phyloP scores from a whole-genome alignment of 1,140 invertebrate genomes.

The Anastrepha obliqua region DNA sequence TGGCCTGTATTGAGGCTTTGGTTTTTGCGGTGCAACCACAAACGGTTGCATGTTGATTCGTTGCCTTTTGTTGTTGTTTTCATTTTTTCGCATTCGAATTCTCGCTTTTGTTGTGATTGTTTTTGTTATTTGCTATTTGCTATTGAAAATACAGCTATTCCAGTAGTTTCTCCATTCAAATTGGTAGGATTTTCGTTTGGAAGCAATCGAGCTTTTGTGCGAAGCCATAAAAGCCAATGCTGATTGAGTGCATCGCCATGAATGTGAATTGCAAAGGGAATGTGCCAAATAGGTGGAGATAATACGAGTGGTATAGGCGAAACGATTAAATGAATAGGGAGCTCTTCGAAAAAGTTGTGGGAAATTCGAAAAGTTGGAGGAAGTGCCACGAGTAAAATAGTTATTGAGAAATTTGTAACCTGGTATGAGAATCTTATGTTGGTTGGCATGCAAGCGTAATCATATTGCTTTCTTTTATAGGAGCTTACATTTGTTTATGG shows the following conservation, averaged over 20 bases:
- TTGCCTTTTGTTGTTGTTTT: slow-evolving; percentile 27
- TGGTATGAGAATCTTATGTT: too few relatives aligned
- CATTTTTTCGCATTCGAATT: slow-evolving; percentile 3
- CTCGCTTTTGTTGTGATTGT: background rate
- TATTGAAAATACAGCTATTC: slow-evolving; percentile 21
- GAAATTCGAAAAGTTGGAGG: too few relatives aligned
- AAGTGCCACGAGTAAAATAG: too few relatives aligned
- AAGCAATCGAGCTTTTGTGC: background rate
- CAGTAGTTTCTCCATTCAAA: slow-evolving; percentile 21
- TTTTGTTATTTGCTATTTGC: slow-evolving; percentile 20
- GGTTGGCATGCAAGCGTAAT: too few relatives aligned
- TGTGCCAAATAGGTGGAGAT: background rate
- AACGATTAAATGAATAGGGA: too few relatives aligned
- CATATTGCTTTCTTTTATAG: too few relatives aligned
- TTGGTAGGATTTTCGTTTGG: background rate
- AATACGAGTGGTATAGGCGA: too few relatives aligned
- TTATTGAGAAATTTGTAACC: too few relatives aligned
- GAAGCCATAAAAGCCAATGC: background rate
- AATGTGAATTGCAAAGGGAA: background rate
- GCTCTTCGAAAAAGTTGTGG: too few relatives aligned
- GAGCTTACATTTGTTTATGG: too few relatives aligned
- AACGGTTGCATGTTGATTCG: slow-evolving; percentile 44
- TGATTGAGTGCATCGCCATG: background rate
- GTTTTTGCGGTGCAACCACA: slow-evolving; percentile 71
- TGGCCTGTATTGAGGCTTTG: slow-evolving; percentile 66